Base-by-base conservation (phyloP, 2,888 invertebrate genomes). In the Cristatella mucedo region DNA sequence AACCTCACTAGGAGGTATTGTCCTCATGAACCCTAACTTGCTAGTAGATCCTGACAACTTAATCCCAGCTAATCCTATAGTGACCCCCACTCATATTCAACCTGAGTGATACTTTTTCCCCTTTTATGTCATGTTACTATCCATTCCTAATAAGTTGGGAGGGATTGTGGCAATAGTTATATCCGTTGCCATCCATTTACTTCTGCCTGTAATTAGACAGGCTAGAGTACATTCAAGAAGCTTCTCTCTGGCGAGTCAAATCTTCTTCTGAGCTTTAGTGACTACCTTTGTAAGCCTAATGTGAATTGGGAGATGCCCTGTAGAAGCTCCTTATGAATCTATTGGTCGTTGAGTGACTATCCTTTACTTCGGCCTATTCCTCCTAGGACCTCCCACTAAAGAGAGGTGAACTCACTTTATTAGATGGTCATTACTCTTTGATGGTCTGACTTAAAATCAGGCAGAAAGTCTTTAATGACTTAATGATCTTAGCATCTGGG, bases 101-200 rank as follows among this genome's bases (percentile, higher is more conserved):
- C 80, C 80, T 33, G 81, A 82, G 74, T 82, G 80, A 75, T 82
- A 82, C 62, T 82, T 81, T 55, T 62, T 82, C 70, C 81, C 80
- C 71, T 79, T 80, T n/a, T 81, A 81, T 63, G 77, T 80, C 15
- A 80, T 82, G 70, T 51, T 82, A 55, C 80, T 80, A 20, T 78
- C 79, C 29, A 78, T 82, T 42, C 80, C 80, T 4, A 80, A 78
- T 69, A 80, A 82, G 73, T 57, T 80, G 68, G 78, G 79, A 39
- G 80, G 80, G 46, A 79, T 80, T 33, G 67, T 78, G 54, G 75
- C 75, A 0, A 55, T 79, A 68, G 46, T 75, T 1, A 51, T 74
- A 61, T 78, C 77, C 44, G 76, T 80, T 68, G 55, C 74, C 54
- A 75, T 80, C 67, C 67, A 79, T 67, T 65, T 74, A 54, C 69